Conservation (phyloP, 2,888 invertebrate species). For the Parnassius smintheus region DNA sequence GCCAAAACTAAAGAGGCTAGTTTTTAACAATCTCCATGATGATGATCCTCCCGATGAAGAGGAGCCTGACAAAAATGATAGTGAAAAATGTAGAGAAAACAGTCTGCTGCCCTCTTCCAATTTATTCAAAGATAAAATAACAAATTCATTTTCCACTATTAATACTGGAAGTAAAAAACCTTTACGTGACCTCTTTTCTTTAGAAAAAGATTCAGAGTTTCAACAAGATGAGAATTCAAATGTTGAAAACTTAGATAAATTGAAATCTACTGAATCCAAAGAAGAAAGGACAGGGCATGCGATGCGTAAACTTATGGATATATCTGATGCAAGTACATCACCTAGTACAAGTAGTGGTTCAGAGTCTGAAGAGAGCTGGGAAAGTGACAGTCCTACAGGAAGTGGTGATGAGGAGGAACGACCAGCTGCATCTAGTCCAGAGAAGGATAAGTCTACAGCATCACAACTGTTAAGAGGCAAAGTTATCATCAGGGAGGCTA, state of each 20-base stretch:
- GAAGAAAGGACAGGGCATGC: conserved; percentile 72
- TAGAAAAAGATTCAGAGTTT: conserved; percentile 65
- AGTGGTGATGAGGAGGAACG: conserved; percentile 68
- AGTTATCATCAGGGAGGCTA: conserved; percentile 85
- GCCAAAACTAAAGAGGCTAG: conserved; percentile 72
- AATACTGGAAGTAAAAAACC: conserved; percentile 53
- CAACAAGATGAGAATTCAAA: conserved; percentile 69
- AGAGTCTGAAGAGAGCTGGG: conserved; percentile 73
- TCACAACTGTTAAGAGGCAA: conserved; percentile 82
- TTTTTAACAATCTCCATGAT: conserved; percentile 67
- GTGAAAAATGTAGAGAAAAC: conserved; percentile 60
- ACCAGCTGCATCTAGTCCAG: conserved; percentile 65
- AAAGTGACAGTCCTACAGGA: conserved; percentile 62
- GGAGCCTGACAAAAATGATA: conserved; percentile 55
- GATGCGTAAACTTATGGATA: conserved; percentile 73
- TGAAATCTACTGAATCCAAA: conserved; percentile 57
- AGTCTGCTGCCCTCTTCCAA: conserved; percentile 54
- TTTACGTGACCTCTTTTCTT: conserved; percentile 63
- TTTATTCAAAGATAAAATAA: conserved; percentile 71
- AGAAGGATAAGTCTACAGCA: conserved; percentile 66
- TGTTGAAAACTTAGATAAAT: conserved; percentile 58
- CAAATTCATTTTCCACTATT: conserved; percentile 65
- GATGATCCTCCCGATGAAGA: conserved; percentile 58
- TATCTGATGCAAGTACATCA: conserved; percentile 74
- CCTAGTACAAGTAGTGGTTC: conserved; percentile 72